Percentiles rank a stretch among this genome's conserved stretches.
Conservation (phyloP, 2,797 vertebrate species). For the Coendou prehensilis region DNA sequence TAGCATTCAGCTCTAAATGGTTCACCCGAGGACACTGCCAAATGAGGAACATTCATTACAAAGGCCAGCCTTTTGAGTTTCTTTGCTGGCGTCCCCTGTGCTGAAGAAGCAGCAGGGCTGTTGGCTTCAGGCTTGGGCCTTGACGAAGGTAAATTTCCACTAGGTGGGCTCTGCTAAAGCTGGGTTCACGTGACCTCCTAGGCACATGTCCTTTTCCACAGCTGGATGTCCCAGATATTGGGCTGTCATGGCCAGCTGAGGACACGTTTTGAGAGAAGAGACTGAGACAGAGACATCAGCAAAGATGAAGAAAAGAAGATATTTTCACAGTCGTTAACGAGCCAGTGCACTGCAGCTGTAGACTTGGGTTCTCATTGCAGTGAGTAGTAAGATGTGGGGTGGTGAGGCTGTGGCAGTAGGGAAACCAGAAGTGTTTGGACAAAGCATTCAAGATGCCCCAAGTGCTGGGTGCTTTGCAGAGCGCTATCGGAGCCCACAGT, state of each 20-base stretch:
- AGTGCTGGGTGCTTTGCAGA: neutral
- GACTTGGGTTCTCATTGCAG: neutral
- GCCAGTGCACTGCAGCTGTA: constrained; percentile 79
- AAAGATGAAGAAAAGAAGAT: constrained; percentile 79
- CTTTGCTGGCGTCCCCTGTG: neutral
- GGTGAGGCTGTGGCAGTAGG: neutral
- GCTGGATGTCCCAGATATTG: constrained; percentile 81
- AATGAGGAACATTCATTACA: constrained; percentile 59
- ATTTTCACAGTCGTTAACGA: constrained; percentile 81
- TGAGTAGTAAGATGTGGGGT: neutral
- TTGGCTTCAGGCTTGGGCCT: neutral
- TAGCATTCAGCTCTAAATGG: constrained; percentile 58
- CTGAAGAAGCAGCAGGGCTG: neutral
- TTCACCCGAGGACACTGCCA: constrained; percentile 49
- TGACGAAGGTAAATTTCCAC: neutral
- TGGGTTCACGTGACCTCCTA: constrained; percentile 51
- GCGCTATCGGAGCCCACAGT: neutral
- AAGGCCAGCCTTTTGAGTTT: constrained; percentile 8
- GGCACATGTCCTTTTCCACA: constrained; percentile 49
- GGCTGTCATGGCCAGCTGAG: constrained; percentile 70
- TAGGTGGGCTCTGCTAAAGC: constrained; percentile 52
- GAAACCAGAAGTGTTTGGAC: neutral
- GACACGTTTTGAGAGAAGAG: constrained; percentile 68
- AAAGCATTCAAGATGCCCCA: neutral
- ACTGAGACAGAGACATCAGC: constrained; percentile 65